A percentile compares a stretch with the other conserved stretches of the same genome.
phyloP scores from a whole-genome alignment of 2,113 vertebrate species.

The Melospiza georgiana region DNA sequence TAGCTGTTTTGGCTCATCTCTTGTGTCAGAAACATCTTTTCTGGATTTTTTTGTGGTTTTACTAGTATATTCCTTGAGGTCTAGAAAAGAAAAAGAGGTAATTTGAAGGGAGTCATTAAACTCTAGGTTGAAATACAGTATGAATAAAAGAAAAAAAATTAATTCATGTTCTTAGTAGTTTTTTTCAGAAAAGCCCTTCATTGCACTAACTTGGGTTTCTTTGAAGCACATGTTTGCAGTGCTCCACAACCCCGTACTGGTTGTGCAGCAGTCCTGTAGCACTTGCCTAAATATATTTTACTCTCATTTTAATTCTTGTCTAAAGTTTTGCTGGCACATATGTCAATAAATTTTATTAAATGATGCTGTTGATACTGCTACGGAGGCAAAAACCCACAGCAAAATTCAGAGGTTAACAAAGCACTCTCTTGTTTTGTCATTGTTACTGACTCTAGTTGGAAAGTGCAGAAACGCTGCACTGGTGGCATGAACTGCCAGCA shows the following conservation, averaged over 20 bases:
- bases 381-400: neutral
- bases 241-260: neutral
- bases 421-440: accelerated
- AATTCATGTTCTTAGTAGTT: neutral
- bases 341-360: neutral
- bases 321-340: neutral
- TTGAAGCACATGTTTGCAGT: neutral
- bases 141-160: neutral
- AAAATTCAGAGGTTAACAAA: neutral
- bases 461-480: neutral
- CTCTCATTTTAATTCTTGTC: neutral
- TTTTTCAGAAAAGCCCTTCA: neutral
- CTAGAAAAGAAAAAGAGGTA: neutral
- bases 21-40: neutral
- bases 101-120: neutral
- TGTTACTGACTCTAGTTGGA: neutral
- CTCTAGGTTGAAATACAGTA: neutral
- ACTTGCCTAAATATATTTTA: neutral
- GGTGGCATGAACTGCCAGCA: neutral
- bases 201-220: neutral
- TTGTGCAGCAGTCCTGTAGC: neutral
- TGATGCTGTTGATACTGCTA: neutral
- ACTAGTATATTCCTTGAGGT: neutral
- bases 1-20: neutral
- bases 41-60: neutral